These are phyloP conservation scores for Astropecten irregularis DNA, from an alignment of 53 echinoderm and acorn worm species.

Conservation along the genomic window DNA sequence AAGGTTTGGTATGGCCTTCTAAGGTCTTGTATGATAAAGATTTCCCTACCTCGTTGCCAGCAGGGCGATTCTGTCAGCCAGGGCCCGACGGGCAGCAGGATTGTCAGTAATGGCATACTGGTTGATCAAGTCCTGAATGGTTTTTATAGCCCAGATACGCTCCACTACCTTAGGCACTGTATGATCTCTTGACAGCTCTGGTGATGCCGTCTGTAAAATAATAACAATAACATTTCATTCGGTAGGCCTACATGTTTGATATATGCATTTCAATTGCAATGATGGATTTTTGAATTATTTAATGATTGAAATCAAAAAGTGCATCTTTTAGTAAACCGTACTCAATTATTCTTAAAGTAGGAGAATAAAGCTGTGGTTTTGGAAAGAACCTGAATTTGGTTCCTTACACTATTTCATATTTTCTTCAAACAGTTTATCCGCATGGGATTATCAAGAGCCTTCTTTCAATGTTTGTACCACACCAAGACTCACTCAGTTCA, in stretches of 20 bases:
- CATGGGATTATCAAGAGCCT: no score
- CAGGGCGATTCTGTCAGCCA: slow-evolving; percentile 34
- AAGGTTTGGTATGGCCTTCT: no score
- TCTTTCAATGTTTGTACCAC: no score
- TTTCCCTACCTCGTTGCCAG: slow-evolving; percentile 41
- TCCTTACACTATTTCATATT: no score
- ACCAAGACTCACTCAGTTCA: no score
- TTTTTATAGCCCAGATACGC: slow-evolving; percentile 84
- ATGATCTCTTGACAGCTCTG: slow-evolving; percentile 69
- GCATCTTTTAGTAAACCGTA: no score
- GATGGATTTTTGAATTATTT: background rate
- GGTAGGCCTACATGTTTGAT: background rate
- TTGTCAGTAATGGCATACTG: slow-evolving; percentile 72
- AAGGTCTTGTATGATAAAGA: no score
- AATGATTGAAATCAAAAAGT: no score
- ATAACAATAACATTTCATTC: background rate
- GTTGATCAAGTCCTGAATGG: slow-evolving; percentile 80
- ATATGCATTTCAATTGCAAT: background rate
- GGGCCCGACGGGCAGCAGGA: slow-evolving; percentile 30
- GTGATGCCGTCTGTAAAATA: slow-evolving; percentile 59
- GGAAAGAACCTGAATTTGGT: no score
- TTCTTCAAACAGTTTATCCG: no score
- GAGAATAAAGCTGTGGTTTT: no score
- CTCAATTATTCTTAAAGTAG: no score
- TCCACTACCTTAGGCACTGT: slow-evolving; percentile 76